Evolutionary conservation across 35 echinoderm and acorn worm species (phyloP).

Genomic region (Strongylocentrotus purpuratus): DNA sequence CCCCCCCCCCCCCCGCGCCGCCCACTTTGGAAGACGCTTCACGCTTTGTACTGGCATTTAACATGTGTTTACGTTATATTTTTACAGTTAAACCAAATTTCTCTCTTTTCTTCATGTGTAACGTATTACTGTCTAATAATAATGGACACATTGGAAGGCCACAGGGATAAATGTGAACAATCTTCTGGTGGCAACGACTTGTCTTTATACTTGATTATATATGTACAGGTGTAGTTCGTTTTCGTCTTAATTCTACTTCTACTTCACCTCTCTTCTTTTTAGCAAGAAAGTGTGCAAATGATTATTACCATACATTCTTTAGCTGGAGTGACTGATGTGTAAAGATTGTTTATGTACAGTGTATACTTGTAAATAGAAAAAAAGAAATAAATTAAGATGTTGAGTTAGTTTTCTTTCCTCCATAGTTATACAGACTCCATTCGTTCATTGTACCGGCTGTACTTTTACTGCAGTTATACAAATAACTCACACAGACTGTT

Average conservation of each 20-base stretch:
- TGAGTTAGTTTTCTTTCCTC: constrained; percentile 28
- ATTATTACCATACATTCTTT: constrained; percentile 17
- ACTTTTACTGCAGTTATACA: neutral
- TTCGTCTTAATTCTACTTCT: neutral
- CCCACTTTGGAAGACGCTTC: too few species aligned
- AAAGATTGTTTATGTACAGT: constrained; percentile 52
- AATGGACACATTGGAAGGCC: too few species aligned
- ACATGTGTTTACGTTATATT: neutral
- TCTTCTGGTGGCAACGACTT: neutral
- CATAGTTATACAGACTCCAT: neutral
- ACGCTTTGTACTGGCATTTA: neutral
- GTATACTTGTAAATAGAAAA: constrained; percentile 51
- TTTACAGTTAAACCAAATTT: too few species aligned
- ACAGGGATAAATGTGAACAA: too few species aligned
- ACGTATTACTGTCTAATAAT: too few species aligned
- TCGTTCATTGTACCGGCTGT: neutral
- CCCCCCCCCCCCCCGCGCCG: too few species aligned
- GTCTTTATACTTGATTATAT: neutral
- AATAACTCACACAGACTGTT: too few species aligned
- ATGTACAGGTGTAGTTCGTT: neutral
- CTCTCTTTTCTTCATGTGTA: too few species aligned
- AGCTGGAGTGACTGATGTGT: constrained; percentile 22
- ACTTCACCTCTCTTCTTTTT: neutral
- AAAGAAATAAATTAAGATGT: constrained; percentile 55
- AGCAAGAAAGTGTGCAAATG: constrained; percentile 31